phyloP scores from a whole-genome alignment of 2,888 invertebrate species.

The Hyposoter dolosus region DNA sequence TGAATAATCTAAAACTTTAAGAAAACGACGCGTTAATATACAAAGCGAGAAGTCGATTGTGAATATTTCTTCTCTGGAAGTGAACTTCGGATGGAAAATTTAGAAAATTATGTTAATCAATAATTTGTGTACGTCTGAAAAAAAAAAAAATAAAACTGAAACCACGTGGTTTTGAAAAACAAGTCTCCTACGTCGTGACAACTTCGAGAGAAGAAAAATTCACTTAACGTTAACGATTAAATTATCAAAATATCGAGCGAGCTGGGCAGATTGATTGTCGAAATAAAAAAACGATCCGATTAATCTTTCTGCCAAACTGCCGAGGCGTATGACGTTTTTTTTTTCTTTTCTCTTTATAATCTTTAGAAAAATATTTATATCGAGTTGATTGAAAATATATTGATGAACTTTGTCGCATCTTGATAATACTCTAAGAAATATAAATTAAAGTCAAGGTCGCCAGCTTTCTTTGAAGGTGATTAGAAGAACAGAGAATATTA shows the following conservation, averaged over 20 bases:
- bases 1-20: slow-evolving; percentile 61
- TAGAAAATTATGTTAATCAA: not conserved
- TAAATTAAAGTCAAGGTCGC: slow-evolving; percentile 34
- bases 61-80: slow-evolving; percentile 62
- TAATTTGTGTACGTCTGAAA: not conserved
- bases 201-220: slow-evolving; percentile 58
- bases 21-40: slow-evolving; percentile 79
- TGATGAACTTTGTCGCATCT: slow-evolving; percentile 69
- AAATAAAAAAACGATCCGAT: slow-evolving; percentile 28
- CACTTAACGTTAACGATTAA: slow-evolving; percentile 44
- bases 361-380: slow-evolving; percentile 13
- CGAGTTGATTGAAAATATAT: slow-evolving; percentile 44
- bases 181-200: not conserved
- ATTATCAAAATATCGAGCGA: slow-evolving; percentile 44
- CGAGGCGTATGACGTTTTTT: slow-evolving; percentile 48
- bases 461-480: slow-evolving; percentile 60
- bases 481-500: slow-evolving; percentile 58
- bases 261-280: slow-evolving; percentile 45
- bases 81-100: not conserved
- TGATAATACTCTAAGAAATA: slow-evolving; percentile 65
- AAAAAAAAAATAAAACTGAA: not conserved
- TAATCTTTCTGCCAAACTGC: slow-evolving; percentile 50
- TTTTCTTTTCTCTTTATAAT: not conserved
- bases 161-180: not conserved
- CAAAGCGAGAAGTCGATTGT: slow-evolving; percentile 76